Evolutionary conservation across 35 echinoderm and acorn worm species (phyloP).

Genomic region (Ophiothrix spiculata): DNA sequence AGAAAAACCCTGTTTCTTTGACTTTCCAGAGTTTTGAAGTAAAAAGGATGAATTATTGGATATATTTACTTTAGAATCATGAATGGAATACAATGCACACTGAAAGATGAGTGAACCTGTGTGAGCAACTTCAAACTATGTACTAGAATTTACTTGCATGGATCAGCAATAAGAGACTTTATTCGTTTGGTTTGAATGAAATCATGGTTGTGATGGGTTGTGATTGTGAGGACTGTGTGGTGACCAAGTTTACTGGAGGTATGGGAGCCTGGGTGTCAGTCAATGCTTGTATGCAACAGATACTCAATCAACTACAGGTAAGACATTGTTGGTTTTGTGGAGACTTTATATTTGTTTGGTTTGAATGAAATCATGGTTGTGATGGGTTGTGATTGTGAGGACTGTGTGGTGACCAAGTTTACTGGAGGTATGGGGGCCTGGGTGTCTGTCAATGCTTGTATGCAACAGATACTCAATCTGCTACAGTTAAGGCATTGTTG

Average conservation of each 20-base stretch:
- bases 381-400: constrained; percentile 1
- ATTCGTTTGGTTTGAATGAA: neutral
- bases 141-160: too few relatives aligned
- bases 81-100: too few relatives aligned
- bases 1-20: too few relatives aligned
- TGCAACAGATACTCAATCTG: neutral
- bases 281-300: neutral
- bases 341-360: neutral
- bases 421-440: neutral
- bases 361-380: neutral
- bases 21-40: too few relatives aligned
- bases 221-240: neutral
- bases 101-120: too few relatives aligned
- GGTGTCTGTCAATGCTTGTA: neutral
- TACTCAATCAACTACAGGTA: neutral
- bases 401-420: neutral
- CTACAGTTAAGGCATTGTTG: neutral
- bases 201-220: neutral
- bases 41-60: too few relatives aligned
- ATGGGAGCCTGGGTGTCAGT: neutral
- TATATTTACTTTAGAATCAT: too few relatives aligned
- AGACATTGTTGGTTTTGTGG: neutral
- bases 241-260: neutral
- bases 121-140: too few relatives aligned
- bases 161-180: too few relatives aligned